Evolutionary conservation across 1,140 invertebrate genomes (phyloP).

Genomic region (Hypothenemus hampei): DNA sequence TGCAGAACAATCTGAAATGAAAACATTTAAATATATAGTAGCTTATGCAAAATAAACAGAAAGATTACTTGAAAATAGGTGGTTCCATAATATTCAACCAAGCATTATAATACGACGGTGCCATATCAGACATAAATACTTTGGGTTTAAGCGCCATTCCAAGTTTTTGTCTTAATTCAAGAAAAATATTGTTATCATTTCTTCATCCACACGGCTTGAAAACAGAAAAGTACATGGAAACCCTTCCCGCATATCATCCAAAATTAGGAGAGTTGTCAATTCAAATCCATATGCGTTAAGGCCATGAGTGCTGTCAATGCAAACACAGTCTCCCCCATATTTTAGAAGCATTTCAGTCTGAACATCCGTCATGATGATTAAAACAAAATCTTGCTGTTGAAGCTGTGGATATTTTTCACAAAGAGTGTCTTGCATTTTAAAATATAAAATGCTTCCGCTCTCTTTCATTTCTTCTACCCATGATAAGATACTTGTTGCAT

Average conservation of each 20-base stretch:
- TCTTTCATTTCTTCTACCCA: slow-evolving; percentile 5
- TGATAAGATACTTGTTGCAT: not conserved
- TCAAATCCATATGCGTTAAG: slow-evolving; percentile 21
- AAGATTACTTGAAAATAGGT: no score
- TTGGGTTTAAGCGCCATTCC: slow-evolving; percentile 5
- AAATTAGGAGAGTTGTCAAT: slow-evolving; percentile 12
- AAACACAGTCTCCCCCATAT: slow-evolving; percentile 18
- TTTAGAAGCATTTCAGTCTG: slow-evolving; percentile 3
- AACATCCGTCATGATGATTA: not conserved
- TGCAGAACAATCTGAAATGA: no score
- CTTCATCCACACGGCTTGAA: slow-evolving; percentile 10
- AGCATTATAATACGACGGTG: slow-evolving; percentile 17
- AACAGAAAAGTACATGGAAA: slow-evolving; percentile 14
- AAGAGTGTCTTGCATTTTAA: not conserved
- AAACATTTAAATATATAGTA: no score
- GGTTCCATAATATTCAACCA: slow-evolving; percentile 8
- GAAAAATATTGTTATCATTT: slow-evolving; percentile 14
- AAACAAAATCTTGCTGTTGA: not conserved
- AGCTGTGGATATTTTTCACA: slow-evolving; percentile 1
- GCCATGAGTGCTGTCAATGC: slow-evolving; percentile 20
- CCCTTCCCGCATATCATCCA: slow-evolving; percentile 22
- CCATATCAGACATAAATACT: slow-evolving; percentile 29
- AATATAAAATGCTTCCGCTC: not conserved
- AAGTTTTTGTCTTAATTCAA: slow-evolving; percentile 5
- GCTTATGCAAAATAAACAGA: no score